Evolutionary conservation across 2,888 invertebrate species (phyloP).

Genomic region (Yponomeuta evonymella): DNA sequence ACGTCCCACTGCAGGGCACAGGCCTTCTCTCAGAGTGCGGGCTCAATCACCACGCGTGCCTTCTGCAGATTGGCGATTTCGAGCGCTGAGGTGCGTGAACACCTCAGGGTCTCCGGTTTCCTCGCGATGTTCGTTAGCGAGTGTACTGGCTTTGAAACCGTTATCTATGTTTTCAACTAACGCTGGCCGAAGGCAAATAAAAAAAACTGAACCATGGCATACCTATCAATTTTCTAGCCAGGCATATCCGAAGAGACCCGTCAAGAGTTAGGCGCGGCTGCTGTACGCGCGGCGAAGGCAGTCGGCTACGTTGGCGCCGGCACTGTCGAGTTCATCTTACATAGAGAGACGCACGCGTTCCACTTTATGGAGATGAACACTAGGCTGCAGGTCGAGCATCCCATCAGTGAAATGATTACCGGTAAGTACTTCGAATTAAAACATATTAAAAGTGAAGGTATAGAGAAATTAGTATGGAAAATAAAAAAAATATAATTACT

Average conservation of each 20-base stretch:
- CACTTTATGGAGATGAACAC: constrained; percentile 99
- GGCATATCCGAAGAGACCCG: constrained; percentile 87
- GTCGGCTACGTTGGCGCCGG: constrained; percentile 98
- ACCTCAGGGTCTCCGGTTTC: too few relatives aligned
- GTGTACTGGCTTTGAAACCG: too few relatives aligned
- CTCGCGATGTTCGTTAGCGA: too few relatives aligned
- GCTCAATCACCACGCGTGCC: too few relatives aligned
- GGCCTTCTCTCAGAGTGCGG: too few relatives aligned
- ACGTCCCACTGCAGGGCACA: too few relatives aligned
- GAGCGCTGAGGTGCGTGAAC: too few relatives aligned
- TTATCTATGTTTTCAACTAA: too few relatives aligned
- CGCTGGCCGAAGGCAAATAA: too few relatives aligned
- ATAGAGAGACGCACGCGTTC: constrained; percentile 88
- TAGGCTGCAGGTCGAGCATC: constrained; percentile 95
- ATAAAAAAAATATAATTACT: not conserved
- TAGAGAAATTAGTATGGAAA: not conserved
- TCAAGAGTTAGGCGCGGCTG: constrained; percentile 88
- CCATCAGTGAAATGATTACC: constrained; percentile 98
- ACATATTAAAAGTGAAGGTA: not conserved
- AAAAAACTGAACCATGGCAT: not conserved
- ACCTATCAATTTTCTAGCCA: constrained; percentile 75
- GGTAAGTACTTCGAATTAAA: constrained; percentile 49
- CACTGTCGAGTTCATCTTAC: constrained; percentile 98
- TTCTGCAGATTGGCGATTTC: too few relatives aligned
- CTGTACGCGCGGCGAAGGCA: constrained; percentile 94